Percentiles rank a stretch among this genome's conserved stretches.
phyloP scores from a whole-genome alignment of 2,113 vertebrate species.

The Stegostoma tigrinum region DNA sequence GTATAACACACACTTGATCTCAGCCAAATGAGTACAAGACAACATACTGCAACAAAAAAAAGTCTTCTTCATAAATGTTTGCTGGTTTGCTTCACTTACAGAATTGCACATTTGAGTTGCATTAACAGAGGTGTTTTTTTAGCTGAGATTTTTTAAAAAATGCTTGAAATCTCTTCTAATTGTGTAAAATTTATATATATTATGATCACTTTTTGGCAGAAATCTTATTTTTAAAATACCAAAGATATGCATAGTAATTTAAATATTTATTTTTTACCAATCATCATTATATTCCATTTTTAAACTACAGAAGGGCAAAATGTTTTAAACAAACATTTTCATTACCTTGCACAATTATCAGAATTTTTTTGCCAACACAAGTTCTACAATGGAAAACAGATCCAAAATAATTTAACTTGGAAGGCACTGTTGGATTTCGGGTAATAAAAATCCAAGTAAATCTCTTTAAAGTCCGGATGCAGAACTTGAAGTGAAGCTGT shows the following conservation, averaged over 20 bases:
- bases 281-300: neutral
- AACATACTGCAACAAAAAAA: neutral
- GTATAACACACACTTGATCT: too few species aligned
- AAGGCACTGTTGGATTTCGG: neutral
- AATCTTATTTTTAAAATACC: neutral
- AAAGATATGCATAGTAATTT: neutral
- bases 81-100: neutral
- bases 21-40: too few species aligned
- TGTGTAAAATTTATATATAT: neutral
- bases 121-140: neutral
- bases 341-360: neutral
- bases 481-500: neutral
- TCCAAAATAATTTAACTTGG: neutral
- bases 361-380: neutral
- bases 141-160: neutral
- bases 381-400: neutral
- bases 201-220: neutral
- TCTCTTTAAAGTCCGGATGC: neutral
- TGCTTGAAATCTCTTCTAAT: neutral
- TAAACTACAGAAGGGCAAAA: neutral
- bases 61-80: neutral
- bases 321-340: neutral
- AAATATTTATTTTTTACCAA: neutral
- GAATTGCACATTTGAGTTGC: neutral
- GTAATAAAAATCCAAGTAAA: conserved; percentile 17